Percentiles rank a stretch among this genome's conserved stretches.
These are phyloP conservation scores for Turritopsis dohrnii DNA, from an alignment of 30 jellyfish, hydroid and myxozoan species.

Conservation along the genomic window DNA sequence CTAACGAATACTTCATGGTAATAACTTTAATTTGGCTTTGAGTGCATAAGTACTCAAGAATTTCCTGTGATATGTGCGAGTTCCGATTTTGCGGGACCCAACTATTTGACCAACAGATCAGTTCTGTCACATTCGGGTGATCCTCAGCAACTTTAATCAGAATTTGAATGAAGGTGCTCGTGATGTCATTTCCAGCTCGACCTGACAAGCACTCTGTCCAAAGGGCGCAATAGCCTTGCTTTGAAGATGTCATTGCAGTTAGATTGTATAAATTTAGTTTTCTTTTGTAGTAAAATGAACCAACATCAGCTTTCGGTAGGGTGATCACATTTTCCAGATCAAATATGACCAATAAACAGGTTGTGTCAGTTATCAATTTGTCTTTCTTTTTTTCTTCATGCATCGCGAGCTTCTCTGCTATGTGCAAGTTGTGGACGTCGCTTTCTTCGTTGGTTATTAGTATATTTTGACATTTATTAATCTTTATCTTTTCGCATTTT, in stretches of 20 bases:
- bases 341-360: background rate
- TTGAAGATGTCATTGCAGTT: conserved; percentile 8
- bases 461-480: too few species aligned
- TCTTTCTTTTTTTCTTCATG: background rate
- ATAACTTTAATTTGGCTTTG: too few species aligned
- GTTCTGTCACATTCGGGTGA: background rate
- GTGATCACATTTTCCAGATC: conserved; percentile 16
- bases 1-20: too few species aligned
- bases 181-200: conserved; percentile 9
- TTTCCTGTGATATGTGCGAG: too few species aligned
- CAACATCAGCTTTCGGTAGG: conserved; percentile 11
- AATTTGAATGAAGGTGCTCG: background rate
- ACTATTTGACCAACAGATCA: conserved; percentile 7
- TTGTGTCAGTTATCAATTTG: background rate
- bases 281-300: conserved; percentile 8
- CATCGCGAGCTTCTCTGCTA: background rate
- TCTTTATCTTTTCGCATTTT: too few species aligned
- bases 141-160: background rate
- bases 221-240: too few species aligned
- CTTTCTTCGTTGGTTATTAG: too few species aligned
- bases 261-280: background rate
- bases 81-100: too few species aligned
- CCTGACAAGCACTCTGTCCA: conserved; percentile 13
- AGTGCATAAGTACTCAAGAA: too few species aligned
- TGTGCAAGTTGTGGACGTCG: too few species aligned